Conservation (phyloP, 2,113 vertebrate genomes). For the Illadopsis cleaveri region DNA sequence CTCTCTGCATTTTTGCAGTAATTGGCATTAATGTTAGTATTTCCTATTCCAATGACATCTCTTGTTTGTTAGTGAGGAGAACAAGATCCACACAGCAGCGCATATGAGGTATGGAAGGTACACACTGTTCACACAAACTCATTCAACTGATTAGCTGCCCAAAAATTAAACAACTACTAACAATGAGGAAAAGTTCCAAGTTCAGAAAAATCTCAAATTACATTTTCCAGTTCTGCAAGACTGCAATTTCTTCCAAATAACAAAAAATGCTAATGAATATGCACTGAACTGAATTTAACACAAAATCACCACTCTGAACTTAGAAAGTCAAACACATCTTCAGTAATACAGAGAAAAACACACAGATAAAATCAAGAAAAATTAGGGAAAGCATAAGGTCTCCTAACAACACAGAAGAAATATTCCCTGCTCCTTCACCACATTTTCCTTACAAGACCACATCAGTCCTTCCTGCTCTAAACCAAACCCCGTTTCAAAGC, state of each 20-base stretch:
- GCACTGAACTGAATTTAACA: background rate
- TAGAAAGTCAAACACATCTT: background rate
- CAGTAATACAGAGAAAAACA: background rate
- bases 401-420: background rate
- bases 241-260: background rate
- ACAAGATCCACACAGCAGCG: background rate
- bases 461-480: background rate
- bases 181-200: background rate
- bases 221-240: background rate
- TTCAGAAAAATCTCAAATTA: background rate
- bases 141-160: background rate
- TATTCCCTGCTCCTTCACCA: background rate
- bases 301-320: background rate
- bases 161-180: background rate
- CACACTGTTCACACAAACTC: accelerated
- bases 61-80: background rate
- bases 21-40: background rate
- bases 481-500: slow-evolving; percentile 24
- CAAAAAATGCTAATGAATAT: background rate
- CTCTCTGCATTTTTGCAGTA: background rate
- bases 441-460: background rate
- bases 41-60: background rate
- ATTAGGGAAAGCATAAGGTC: background rate
- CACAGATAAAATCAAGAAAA: background rate
- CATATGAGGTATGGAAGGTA: background rate